Evolutionary conservation across 1,140 invertebrate species (phyloP).

Genomic region (Drosophila arawakana): DNA sequence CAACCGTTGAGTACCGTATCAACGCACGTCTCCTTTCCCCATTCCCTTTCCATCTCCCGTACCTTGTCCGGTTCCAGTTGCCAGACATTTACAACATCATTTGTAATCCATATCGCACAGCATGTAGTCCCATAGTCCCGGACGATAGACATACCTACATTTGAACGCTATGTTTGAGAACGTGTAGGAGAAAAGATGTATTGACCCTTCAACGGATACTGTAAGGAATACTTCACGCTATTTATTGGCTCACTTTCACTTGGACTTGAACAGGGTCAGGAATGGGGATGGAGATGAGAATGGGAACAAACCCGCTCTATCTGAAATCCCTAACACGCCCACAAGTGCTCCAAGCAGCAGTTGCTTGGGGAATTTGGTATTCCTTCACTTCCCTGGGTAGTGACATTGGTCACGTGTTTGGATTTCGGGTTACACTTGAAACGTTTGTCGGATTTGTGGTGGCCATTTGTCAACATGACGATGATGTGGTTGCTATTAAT

Average conservation of each 20-base stretch:
- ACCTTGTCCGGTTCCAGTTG: constrained; percentile 13
- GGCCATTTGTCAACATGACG: constrained; percentile 74
- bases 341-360: constrained; percentile 23
- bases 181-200: constrained; percentile 64
- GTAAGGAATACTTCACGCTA: constrained; percentile 73
- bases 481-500: constrained; percentile 73
- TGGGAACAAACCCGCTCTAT: background rate
- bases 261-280: constrained; percentile 27
- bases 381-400: constrained; percentile 30
- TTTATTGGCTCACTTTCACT: constrained; percentile 82
- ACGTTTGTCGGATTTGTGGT: constrained; percentile 66
- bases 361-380: constrained; percentile 65
- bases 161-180: constrained; percentile 27
- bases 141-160: constrained; percentile 10
- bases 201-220: constrained; percentile 74
- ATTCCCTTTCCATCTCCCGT: no score
- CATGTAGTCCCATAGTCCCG: constrained; percentile 69
- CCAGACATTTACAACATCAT: constrained; percentile 81
- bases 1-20: constrained; percentile 38
- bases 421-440: constrained; percentile 67
- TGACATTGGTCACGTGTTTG: constrained; percentile 68
- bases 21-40: constrained; percentile 11
- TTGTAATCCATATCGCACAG: constrained; percentile 83
- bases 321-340: constrained; percentile 21
- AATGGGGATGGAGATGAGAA: background rate